Conservation (phyloP, 1,140 invertebrate genomes). For the Drosophila aff. region DNA sequence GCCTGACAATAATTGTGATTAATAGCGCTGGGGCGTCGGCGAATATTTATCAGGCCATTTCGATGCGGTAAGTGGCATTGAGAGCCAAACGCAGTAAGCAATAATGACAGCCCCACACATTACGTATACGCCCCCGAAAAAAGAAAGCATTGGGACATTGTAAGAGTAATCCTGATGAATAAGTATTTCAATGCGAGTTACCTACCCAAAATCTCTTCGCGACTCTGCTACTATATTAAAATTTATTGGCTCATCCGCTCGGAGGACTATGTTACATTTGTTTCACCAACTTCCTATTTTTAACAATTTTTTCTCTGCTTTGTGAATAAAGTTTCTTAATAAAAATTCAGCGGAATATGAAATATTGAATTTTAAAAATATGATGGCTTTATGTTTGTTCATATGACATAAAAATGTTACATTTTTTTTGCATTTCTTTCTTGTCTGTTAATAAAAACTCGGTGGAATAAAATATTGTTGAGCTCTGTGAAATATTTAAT, state of each 20-base stretch:
- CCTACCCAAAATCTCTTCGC: background rate
- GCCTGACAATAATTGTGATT: conserved; percentile 74
- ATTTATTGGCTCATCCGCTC: conserved; percentile 27
- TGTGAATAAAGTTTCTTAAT: conserved; percentile 45
- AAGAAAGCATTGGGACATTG: conserved; percentile 12
- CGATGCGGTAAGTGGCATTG: conserved; percentile 28
- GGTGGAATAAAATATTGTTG: background rate
- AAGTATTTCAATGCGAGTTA: conserved; percentile 19
- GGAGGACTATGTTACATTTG: background rate
- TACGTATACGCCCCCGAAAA: conserved; percentile 32
- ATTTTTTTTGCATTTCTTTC: background rate
- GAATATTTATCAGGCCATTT: conserved; percentile 32
- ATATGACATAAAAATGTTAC: background rate
- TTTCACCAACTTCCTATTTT: background rate
- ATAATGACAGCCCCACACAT: conserved; percentile 32
- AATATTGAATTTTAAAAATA: conserved; percentile 4
- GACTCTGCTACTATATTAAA: background rate
- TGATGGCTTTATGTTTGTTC: background rate
- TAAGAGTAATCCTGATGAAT: conserved; percentile 25
- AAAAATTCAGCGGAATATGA: conserved; percentile 45
- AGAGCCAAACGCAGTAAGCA: conserved; percentile 41
- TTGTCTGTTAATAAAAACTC: conserved; percentile 56
- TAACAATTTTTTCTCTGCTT: conserved; percentile 20
- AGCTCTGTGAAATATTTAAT: background rate
- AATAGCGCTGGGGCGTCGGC: conserved; percentile 55